Evolutionary conservation across 2,797 vertebrate genomes (phyloP).

Genomic region (Scolopax bukidnonensis): DNA sequence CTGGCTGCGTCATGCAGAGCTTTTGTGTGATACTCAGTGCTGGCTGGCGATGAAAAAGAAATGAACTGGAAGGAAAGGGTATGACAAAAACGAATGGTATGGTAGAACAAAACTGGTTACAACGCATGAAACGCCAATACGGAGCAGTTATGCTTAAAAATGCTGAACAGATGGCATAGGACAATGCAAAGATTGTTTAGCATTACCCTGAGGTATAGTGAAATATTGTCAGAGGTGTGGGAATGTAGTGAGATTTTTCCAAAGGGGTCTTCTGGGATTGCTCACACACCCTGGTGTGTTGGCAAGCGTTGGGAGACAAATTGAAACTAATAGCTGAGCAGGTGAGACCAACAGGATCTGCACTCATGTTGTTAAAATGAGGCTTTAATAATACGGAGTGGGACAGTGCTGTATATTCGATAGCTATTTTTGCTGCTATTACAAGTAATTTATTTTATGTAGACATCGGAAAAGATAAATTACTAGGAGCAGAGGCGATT

Average conservation of each 20-base stretch:
- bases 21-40: neutral
- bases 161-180: constrained; percentile 71
- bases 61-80: constrained; percentile 33
- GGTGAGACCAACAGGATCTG: constrained; percentile 56
- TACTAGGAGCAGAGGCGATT: neutral
- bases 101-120: constrained; percentile 35
- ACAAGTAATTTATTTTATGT: constrained; percentile 15
- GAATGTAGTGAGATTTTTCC: constrained; percentile 58
- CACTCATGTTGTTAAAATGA: constrained; percentile 27
- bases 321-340: constrained; percentile 60
- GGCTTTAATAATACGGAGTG: constrained; percentile 12
- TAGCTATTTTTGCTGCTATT: constrained; percentile 23
- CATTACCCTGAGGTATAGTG: constrained; percentile 52
- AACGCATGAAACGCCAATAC: neutral
- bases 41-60: constrained; percentile 49
- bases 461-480: constrained; percentile 27
- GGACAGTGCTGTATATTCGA: neutral
- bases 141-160: constrained; percentile 52
- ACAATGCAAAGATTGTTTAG: constrained; percentile 71
- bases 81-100: constrained; percentile 56
- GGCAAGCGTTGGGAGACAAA: constrained; percentile 58
- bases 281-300: constrained; percentile 2
- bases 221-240: constrained; percentile 65
- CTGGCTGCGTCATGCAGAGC: neutral
- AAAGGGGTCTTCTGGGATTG: constrained; percentile 54